A percentile compares a stretch with the other conserved stretches of the same genome.
Evolutionary conservation across 2,113 vertebrate species (phyloP).

Genomic region (Hoplias malabaricus): DNA sequence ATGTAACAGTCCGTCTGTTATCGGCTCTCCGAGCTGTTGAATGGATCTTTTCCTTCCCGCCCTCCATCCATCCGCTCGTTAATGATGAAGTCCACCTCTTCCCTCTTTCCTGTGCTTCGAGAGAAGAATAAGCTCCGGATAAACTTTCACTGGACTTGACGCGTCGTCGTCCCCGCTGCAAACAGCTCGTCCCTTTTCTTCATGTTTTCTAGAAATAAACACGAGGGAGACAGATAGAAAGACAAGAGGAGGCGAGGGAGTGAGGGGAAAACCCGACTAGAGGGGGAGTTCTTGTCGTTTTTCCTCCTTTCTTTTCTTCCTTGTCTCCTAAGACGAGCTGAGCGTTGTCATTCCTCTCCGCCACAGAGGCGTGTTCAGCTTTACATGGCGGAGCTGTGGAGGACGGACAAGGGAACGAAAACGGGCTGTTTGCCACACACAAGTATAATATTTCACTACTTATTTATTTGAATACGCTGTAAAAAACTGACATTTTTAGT

Average conservation of each 20-base stretch:
- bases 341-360: constrained; percentile 36
- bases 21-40: constrained; percentile 26
- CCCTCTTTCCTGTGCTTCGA: background rate
- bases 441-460: too few relatives aligned
- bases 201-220: constrained; percentile 53
- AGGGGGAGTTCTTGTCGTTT: constrained; percentile 43
- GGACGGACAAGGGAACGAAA: background rate
- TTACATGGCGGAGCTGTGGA: constrained; percentile 1
- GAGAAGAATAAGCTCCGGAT: constrained; percentile 21
- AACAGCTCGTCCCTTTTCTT: constrained; percentile 48
- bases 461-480: too few relatives aligned
- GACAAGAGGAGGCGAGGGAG: constrained; percentile 46
- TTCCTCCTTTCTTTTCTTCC: constrained; percentile 34
- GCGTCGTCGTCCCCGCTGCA: constrained; percentile 24
- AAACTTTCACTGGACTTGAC: constrained; percentile 56
- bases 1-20: constrained; percentile 12
- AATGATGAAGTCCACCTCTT: constrained; percentile 36
- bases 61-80: constrained; percentile 40
- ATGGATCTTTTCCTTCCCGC: constrained; percentile 49
- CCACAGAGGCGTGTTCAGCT: constrained; percentile 40
- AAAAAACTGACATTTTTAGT: background rate
- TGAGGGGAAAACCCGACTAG: constrained; percentile 41
- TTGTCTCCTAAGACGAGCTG: constrained; percentile 37
- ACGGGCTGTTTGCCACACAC: background rate
- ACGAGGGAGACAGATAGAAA: constrained; percentile 28